Percentiles rank a stretch among this genome's conserved stretches.
These are phyloP conservation scores for Eciton burchellii DNA, from an alignment of 1,140 invertebrate genomes.

Conservation along the genomic window DNA sequence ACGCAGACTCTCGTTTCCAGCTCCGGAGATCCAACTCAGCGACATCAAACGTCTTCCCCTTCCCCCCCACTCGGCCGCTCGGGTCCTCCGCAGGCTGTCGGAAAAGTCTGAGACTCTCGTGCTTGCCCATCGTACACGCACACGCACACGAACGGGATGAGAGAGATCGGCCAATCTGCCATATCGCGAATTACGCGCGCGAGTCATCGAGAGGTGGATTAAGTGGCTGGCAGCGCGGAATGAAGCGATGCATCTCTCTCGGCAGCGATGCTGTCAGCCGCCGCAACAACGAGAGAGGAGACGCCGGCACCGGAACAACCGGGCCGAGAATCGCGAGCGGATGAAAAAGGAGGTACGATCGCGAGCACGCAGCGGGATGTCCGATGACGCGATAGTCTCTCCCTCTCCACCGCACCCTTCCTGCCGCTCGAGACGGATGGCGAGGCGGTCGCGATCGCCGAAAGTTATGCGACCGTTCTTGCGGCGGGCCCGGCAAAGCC, in stretches of 20 bases:
- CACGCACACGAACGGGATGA: neutral
- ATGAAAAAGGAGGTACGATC: slow-evolving; percentile 43
- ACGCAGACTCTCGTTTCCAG: neutral
- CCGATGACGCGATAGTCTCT: slow-evolving; percentile 73
- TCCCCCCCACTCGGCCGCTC: neutral
- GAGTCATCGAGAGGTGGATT: slow-evolving; percentile 50
- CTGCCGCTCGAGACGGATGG: slow-evolving; percentile 76
- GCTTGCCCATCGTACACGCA: no score
- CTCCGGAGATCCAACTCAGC: no score
- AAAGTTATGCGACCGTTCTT: slow-evolving; percentile 78
- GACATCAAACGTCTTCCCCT: no score
- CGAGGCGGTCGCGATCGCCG: slow-evolving; percentile 67
- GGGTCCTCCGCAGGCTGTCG: no score
- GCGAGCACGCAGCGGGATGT: slow-evolving; percentile 37
- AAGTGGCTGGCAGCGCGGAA: slow-evolving; percentile 66
- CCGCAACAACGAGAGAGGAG: slow-evolving; percentile 40
- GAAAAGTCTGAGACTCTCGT: neutral
- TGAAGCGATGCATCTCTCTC: slow-evolving; percentile 79
- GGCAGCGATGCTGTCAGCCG: slow-evolving; percentile 31
- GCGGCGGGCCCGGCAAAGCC: slow-evolving; percentile 24
- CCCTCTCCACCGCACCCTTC: no score
- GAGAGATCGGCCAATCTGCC: slow-evolving; percentile 24
- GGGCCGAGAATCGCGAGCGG: slow-evolving; percentile 51
- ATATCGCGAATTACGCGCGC: slow-evolving; percentile 28
- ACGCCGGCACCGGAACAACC: slow-evolving; percentile 15